Conservation (phyloP, 2,888 invertebrate species). For the Drosophila rellima region DNA sequence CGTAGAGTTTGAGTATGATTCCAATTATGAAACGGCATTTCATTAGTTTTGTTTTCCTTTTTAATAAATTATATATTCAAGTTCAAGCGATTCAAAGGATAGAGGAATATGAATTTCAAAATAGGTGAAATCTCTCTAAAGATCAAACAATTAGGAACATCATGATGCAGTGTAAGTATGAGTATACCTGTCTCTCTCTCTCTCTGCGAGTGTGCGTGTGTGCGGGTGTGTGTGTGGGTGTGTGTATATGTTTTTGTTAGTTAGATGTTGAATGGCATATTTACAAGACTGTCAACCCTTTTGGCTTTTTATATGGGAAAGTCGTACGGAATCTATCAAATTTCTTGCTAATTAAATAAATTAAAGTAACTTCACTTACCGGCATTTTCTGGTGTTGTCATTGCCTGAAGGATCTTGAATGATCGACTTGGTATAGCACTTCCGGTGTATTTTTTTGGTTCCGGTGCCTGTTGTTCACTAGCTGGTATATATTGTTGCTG, state of each 20-base stretch:
- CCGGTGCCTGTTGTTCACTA: slow-evolving; percentile 89
- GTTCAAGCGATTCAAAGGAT: slow-evolving; percentile 8
- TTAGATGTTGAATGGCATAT: slow-evolving; percentile 57
- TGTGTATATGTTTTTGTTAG: slow-evolving; percentile 32
- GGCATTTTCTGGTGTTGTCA: slow-evolving; percentile 90
- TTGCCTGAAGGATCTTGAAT: slow-evolving; percentile 92
- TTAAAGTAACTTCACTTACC: slow-evolving; percentile 86
- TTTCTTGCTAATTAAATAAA: background rate
- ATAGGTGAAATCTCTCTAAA: slow-evolving; percentile 82
- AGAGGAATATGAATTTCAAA: slow-evolving; percentile 48
- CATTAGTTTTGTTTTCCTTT: background rate
- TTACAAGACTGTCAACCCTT: slow-evolving; percentile 49
- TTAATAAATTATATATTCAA: slow-evolving; percentile 5
- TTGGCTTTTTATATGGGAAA: slow-evolving; percentile 6
- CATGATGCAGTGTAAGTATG: slow-evolving; percentile 48
- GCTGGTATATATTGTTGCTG: slow-evolving; percentile 87
- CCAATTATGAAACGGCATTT: slow-evolving; percentile 17
- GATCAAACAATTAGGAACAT: slow-evolving; percentile 38
- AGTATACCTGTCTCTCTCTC: slow-evolving; percentile 24
- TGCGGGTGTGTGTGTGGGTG: slow-evolving; percentile 33
- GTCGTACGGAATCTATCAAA: slow-evolving; percentile 6
- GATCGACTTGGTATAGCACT: slow-evolving; percentile 93
- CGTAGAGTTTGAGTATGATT: slow-evolving; percentile 17
- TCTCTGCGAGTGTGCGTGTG: slow-evolving; percentile 33
- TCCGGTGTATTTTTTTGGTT: slow-evolving; percentile 91